Base-by-base conservation (phyloP, 2,113 vertebrate genomes). In the Antechinus stuartii region DNA sequence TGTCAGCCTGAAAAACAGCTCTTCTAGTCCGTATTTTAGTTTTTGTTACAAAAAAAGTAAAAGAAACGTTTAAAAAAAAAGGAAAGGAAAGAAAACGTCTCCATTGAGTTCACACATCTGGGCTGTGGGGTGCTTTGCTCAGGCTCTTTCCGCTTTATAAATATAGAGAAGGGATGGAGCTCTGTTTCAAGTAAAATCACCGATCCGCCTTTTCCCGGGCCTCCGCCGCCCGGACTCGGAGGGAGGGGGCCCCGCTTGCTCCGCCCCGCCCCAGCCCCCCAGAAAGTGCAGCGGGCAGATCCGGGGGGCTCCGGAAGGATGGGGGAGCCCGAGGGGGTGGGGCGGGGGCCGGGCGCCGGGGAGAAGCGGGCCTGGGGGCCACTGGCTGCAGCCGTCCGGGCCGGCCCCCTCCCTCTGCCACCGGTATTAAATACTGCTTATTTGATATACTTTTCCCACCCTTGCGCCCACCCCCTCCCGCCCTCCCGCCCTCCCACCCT, bases 1-100 rank as follows among this genome's bases (percentile, higher is more conserved):
- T 98, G 98, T 98, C 98, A 98, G 98, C 98, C 98, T 98, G 98
- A 98, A 98, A 98, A 99, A 99, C 98, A 98, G 98, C 98, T 98
- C 98, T 98, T 98, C 98, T 98, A 99, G 98, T 98, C 98, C 98
- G 98, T 98, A 98, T 97, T 98, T 99, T 99, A 99, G 98, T 98
- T 98, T 98, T 98, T 98, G 98, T 99, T 99, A 99, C 98, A 98
- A 98, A 98, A 98, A 98, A 98, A 98, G 96, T 97, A 98, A 98
- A 98, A 98, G 96, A 97, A 98, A 98, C 97, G 98, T 98, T 97
- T 98, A 98, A 98, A 98, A 61, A 89, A 98, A 98, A 97, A 97
- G 96, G 98, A 95, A 98, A 96, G 97, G 97, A 96, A 98, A 98
- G 98, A 98, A 98, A 98, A 98, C 91, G 96, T 98, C 98, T 98